Evolutionary conservation across 2,797 vertebrate genomes (phyloP).

Genomic region (Onychomys leucogaster): DNA sequence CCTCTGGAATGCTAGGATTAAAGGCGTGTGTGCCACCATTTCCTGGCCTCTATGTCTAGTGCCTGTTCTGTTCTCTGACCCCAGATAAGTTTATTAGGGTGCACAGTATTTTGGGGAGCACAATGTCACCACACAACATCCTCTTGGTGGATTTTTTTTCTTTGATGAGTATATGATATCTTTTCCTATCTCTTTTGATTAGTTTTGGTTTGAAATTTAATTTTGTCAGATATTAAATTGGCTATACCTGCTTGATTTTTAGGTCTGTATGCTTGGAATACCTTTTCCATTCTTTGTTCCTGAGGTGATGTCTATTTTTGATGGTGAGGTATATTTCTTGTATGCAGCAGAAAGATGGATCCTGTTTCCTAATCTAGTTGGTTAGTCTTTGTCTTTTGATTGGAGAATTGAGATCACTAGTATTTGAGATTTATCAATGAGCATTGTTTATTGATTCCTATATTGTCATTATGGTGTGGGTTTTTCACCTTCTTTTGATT

Average conservation of each 20-base stretch:
- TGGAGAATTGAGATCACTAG: background rate
- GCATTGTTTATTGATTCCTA: background rate
- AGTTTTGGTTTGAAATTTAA: background rate
- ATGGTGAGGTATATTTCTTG: background rate
- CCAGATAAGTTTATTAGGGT: too few relatives aligned
- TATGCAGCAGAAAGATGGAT: background rate
- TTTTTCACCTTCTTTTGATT: background rate
- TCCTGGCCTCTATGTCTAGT: too few relatives aligned
- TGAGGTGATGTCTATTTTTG: background rate
- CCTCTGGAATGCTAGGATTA: too few relatives aligned
- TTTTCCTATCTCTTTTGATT: background rate
- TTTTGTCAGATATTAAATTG: background rate
- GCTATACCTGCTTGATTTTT: background rate
- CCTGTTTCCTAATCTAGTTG: background rate
- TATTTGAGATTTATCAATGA: background rate
- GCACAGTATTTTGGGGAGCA: too few relatives aligned
- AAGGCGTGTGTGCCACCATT: too few relatives aligned
- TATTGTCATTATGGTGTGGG: background rate
- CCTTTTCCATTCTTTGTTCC: background rate
- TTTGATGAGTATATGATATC: background rate
- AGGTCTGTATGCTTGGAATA: background rate
- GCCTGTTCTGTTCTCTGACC: too few relatives aligned
- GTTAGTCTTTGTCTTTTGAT: background rate
- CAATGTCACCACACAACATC: too few relatives aligned
- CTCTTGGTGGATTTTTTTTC: background rate